Evolutionary conservation across 2,113 vertebrate species (phyloP), one percentile per base, ranked within the genome.

Genomic region (Montifringilla adamsi): DNA sequence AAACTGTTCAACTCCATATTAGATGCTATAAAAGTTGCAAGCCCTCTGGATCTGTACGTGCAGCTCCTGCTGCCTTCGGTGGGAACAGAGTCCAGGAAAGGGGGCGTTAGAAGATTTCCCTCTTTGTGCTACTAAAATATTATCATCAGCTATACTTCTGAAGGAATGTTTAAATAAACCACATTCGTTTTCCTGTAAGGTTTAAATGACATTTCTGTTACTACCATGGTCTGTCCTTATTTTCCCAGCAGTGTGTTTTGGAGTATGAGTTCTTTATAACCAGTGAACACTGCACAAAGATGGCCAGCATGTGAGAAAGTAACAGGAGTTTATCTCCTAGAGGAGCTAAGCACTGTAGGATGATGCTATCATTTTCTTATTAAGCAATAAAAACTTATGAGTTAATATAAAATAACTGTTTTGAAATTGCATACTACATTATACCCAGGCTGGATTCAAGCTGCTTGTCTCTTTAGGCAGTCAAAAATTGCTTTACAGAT

Each of bases 171-270:
- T 75, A 49, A 92, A 92, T 59, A 90, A 94, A 90, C 52, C 70
- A 73, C 63, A 39, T 55, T 76, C 33, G 33, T 82, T 76, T 92
- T 75, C 84, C 58, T 77, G 74, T 69, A 67, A 75, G 66, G 81
- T 76, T 93, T 87, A 92, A 95, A 91, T 60, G 72, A 69, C 81
- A 28, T 69, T 63, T 91, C 91, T 89, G 84, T 93, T 79, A 73
- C 67, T 73, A 22, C 53, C 1, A 1, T 0, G 0, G 68, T 64
- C 74, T 0, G 0, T 26, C 20, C 86, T 87, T 85, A 66, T 84
- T 82, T 94, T 87, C 78, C 66, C 50, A 83, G 39, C 50, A 33
- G 87, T 50, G 64, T 47, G 52, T 84, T 91, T 74, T n/a, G 37
- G 53, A 68, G n/a, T 35, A 59, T 7, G 52, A 89, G 68, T 39